Evolutionary conservation across 2,797 vertebrate genomes (phyloP).

Genomic region (Echeneis naucrates): DNA sequence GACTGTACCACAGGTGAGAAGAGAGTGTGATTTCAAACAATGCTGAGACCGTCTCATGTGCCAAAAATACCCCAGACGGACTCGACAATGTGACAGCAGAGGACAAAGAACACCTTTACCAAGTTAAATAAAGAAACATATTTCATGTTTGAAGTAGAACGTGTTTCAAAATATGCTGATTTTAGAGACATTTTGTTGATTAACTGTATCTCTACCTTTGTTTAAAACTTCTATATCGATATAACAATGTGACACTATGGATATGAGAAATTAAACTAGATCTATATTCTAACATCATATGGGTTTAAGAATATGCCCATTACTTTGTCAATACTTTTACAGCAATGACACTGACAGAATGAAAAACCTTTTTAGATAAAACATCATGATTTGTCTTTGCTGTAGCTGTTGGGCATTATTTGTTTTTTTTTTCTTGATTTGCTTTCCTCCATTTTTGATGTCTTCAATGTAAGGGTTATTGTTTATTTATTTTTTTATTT

Average conservation of each 20-base stretch:
- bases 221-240: background rate
- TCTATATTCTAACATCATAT: background rate
- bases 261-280: background rate
- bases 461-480: background rate
- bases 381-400: background rate
- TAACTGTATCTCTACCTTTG: background rate
- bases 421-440: constrained; percentile 18
- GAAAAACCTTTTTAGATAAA: background rate
- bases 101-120: constrained; percentile 23
- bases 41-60: constrained; percentile 37
- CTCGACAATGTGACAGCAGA: constrained; percentile 24
- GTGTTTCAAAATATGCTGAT: background rate
- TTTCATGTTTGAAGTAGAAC: background rate
- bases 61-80: constrained; percentile 61
- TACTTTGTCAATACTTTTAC: background rate
- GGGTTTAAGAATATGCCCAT: background rate
- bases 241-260: background rate
- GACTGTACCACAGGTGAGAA: constrained; percentile 18
- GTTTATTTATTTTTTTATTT: no score
- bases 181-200: background rate
- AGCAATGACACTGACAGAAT: background rate
- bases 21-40: constrained; percentile 36
- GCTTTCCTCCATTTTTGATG: constrained; percentile 13
- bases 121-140: constrained; percentile 11
- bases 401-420: constrained; percentile 1